phyloP scores from a whole-genome alignment of 1,140 invertebrate genomes.

The Zophobas atratus region DNA sequence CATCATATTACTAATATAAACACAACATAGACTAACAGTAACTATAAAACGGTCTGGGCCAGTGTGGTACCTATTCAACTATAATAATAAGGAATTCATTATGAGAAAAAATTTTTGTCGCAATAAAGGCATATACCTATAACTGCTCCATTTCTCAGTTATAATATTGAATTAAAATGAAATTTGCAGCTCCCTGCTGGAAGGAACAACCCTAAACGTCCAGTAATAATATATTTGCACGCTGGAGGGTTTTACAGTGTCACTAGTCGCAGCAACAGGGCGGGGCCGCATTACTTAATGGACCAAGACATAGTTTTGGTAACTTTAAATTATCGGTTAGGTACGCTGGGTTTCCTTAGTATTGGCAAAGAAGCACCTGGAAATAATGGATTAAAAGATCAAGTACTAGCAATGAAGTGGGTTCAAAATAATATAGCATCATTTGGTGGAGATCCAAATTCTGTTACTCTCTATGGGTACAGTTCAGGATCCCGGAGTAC shows the following conservation, averaged over 20 bases:
- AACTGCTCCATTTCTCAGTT: neutral
- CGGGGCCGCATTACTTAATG: constrained; percentile 67
- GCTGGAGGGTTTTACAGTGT: constrained; percentile 53
- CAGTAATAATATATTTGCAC: constrained; percentile 67
- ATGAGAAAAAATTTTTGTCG: too few relatives aligned
- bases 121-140: too few relatives aligned
- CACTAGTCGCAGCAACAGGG: constrained; percentile 51
- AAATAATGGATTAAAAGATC: constrained; percentile 83
- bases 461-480: constrained; percentile 79
- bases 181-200: constrained; percentile 6
- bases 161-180: neutral
- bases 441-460: constrained; percentile 55
- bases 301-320: constrained; percentile 70
- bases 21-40: too few relatives aligned
- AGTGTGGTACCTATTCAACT: too few relatives aligned
- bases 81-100: too few relatives aligned
- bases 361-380: constrained; percentile 77
- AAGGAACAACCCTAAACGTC: neutral
- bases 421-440: constrained; percentile 79
- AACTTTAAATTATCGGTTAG: constrained; percentile 73
- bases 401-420: constrained; percentile 81
- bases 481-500: constrained; percentile 79
- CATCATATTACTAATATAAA: too few relatives aligned
- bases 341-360: constrained; percentile 75
- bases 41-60: too few relatives aligned